Base-by-base conservation (phyloP, 1,140 invertebrate species). In the Pygmarrhopalites habei region DNA sequence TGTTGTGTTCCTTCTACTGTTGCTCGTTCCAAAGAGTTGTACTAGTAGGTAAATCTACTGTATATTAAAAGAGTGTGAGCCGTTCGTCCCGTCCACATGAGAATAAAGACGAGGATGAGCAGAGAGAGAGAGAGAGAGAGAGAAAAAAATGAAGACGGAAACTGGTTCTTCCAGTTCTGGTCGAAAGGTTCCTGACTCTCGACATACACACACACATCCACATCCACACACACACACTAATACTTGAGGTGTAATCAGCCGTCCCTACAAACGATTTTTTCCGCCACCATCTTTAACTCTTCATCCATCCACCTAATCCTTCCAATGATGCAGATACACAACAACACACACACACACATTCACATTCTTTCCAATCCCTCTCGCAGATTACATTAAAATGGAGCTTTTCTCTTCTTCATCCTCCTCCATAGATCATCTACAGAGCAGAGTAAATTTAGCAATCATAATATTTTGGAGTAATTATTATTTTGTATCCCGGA, bases 91-190 rank as follows among this genome's bases (percentile, higher is more conserved):
- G n/a, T 25, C 29, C 25, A 58, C 44, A 64, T 29, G 39, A 49
- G 39, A 32, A 32, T 15, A 58, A 49, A 39, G 23, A 44, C 21
- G 44, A 57, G 29, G 56, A n/a, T n/a, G n/a, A n/a, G n/a, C n/a
- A n/a, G n/a, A n/a, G n/a, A n/a, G 52, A 55, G 44, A 53, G 43
- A 51, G 35, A 51, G 55, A 58, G 47, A 39, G 29, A 43, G 43
- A 58, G 29, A 26, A 49, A 43, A 49, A 59, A 59, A 32, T 35
- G 35, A 62, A 43, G 53, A 43, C 44, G 21, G 60, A 66, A 66
- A 66, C 65, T 66, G 65, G 65, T 59, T 59, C 55, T 52, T 53
- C 65, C 65, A 66, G 65, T 66, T 66, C 49, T 62, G 56, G 46
- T 62, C 56, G 55, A 66, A 62, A 66, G 65, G 65, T 66, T 66